Conservation (phyloP, 2,113 vertebrate genomes). For the Ciconia maguari region DNA sequence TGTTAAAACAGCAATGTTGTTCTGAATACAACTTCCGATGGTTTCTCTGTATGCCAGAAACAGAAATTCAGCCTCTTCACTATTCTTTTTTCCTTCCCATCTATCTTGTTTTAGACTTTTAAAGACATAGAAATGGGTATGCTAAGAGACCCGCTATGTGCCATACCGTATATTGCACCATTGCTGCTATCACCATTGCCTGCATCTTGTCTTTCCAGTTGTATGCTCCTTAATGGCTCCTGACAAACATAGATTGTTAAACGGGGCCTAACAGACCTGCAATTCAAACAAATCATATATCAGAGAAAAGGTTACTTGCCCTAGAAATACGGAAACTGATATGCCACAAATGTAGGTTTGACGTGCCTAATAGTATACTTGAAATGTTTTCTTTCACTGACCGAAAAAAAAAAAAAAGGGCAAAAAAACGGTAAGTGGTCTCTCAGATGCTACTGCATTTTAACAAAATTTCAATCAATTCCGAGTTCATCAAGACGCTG, state of each 20-base stretch:
- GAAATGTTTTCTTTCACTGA: neutral
- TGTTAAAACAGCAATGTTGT: accelerated
- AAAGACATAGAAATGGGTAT: too few species aligned
- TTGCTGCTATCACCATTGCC: constrained; percentile 76
- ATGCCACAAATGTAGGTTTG: neutral
- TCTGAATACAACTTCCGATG: accelerated
- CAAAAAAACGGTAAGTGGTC: neutral
- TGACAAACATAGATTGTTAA: constrained; percentile 89
- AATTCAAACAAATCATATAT: accelerated
- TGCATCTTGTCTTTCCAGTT: constrained; percentile 76
- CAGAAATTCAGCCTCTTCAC: neutral
- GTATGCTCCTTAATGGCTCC: constrained; percentile 74
- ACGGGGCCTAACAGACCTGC: constrained; percentile 89
- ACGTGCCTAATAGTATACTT: neutral
- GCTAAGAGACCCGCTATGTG: accelerated
- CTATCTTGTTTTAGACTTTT: accelerated
- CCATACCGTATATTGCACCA: constrained; percentile 83
- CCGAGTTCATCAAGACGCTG: neutral
- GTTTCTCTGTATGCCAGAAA: neutral
- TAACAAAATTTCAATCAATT: neutral
- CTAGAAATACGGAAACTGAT: neutral
- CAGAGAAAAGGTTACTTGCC: neutral
- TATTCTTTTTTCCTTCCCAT: neutral
- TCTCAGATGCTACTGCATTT: constrained; percentile 16
- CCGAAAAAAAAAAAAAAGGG: neutral